A percentile compares a stretch with the other conserved stretches of the same genome.
Conservation (phyloP, 2,888 invertebrate genomes). For the Gortyna flavago region DNA sequence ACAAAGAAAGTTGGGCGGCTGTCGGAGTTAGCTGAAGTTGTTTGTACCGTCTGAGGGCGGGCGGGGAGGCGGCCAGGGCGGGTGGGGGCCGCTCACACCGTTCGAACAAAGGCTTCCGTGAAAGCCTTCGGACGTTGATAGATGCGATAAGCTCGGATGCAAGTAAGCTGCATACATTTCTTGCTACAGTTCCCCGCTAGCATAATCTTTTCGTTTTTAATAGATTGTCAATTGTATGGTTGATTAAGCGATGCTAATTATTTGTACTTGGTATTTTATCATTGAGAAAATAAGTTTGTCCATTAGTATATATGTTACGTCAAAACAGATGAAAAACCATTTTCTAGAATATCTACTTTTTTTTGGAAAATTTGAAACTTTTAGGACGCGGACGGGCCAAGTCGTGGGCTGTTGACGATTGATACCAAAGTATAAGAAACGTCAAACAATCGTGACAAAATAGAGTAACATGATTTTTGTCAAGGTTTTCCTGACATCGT, state of each 20-base stretch:
- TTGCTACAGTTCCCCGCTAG: conserved; percentile 81
- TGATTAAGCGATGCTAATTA: conserved; percentile 33
- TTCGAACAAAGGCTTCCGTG: conserved; percentile 88
- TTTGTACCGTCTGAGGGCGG: conserved; percentile 81
- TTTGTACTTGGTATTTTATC: not conserved
- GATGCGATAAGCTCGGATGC: conserved; percentile 90
- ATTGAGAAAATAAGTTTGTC: not conserved
- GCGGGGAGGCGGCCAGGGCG: conserved; percentile 69
- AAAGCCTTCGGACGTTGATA: conserved; percentile 87
- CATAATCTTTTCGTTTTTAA: conserved; percentile 74
- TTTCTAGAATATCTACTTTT: not conserved
- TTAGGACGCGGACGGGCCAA: not conserved
- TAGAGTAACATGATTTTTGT: not conserved
- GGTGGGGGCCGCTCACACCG: conserved; percentile 72
- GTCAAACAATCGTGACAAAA: not conserved
- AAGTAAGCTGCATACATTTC: conserved; percentile 90
- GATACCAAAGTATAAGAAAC: not conserved
- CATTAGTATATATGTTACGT: not conserved
- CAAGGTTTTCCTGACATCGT: too few relatives aligned
- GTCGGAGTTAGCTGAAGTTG: conserved; percentile 83
- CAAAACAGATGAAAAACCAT: not conserved
- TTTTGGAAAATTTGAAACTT: not conserved
- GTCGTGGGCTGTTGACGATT: not conserved
- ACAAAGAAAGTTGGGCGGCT: conserved; percentile 85
- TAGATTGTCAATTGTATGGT: conserved; percentile 62